Evolutionary conservation across 2,888 invertebrate genomes (phyloP).

Genomic region (Meteorus cinctellus): DNA sequence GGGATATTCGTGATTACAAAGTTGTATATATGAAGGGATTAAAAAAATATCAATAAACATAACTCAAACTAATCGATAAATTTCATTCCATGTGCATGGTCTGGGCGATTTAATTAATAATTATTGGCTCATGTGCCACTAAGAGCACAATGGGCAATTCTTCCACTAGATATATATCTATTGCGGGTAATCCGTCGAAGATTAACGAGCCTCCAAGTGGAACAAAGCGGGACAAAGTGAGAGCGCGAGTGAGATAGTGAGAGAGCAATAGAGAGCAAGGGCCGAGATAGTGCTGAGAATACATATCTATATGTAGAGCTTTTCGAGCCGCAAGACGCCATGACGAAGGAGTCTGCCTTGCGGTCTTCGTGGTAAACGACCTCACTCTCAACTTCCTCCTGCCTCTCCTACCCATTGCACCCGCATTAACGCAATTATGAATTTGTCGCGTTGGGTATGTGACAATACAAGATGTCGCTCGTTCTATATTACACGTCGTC

Average conservation of each 20-base stretch:
- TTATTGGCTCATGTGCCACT: constrained; percentile 57
- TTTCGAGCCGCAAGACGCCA: constrained; percentile 63
- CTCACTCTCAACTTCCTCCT: constrained; percentile 32
- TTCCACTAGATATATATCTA: constrained; percentile 54
- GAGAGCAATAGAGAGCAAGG: constrained; percentile 50
- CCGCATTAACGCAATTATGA: constrained; percentile 72
- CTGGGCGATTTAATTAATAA: constrained; percentile 66
- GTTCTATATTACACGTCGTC: constrained; percentile 51
- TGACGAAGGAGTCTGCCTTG: constrained; percentile 60
- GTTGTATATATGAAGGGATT: constrained; percentile 2
- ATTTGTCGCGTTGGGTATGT: constrained; percentile 71
- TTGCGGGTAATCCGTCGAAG: constrained; percentile 65
- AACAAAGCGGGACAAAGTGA: constrained; percentile 30
- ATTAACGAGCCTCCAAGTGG: constrained; percentile 65
- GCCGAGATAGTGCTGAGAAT: neutral
- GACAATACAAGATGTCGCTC: constrained; percentile 73
- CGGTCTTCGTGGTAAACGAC: constrained; percentile 64
- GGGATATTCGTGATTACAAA: neutral
- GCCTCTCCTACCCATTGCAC: constrained; percentile 53
- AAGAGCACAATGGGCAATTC: constrained; percentile 61
- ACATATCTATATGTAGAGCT: constrained; percentile 49
- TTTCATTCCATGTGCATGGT: constrained; percentile 44
- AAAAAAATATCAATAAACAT: neutral
- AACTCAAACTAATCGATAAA: neutral
- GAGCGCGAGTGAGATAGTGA: constrained; percentile 44